Conservation (phyloP, 2,113 vertebrate genomes). For the Brienomyrus longianalis region DNA sequence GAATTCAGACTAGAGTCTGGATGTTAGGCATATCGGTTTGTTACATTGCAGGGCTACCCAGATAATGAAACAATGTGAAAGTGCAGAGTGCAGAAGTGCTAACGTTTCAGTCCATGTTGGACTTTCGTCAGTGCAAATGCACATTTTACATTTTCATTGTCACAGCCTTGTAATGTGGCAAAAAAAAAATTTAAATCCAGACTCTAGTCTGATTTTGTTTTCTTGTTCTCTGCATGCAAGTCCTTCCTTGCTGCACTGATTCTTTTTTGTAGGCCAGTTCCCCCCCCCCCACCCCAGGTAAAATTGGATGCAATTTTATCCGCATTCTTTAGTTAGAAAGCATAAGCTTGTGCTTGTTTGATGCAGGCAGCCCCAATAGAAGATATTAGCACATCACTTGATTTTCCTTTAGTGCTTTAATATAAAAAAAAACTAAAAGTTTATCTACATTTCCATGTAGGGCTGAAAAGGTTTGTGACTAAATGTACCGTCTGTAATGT, state of each 20-base stretch:
- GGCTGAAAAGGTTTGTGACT: constrained; percentile 73
- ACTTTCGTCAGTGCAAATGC: neutral
- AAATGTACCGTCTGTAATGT: constrained; percentile 74
- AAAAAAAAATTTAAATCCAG: neutral
- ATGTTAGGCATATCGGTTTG: neutral
- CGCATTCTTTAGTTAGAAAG: constrained; percentile 26
- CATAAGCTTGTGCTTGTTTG: constrained; percentile 38
- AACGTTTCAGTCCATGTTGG: neutral
- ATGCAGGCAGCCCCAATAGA: constrained; percentile 50
- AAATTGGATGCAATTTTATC: constrained; percentile 39
- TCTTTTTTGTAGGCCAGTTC: constrained; percentile 26
- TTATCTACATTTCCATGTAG: constrained; percentile 79
- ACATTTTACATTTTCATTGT: neutral
- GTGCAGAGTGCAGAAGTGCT: neutral
- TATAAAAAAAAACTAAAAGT: constrained; percentile 49
- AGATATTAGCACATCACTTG: constrained; percentile 70
- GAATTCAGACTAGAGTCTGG: neutral
- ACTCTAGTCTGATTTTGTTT: neutral
- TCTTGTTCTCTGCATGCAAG: neutral
- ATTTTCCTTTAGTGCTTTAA: constrained; percentile 82
- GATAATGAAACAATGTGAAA: neutral
- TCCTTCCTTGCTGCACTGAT: neutral
- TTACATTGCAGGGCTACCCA: neutral
- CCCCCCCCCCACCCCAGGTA: neutral
- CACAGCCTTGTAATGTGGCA: neutral